Percentiles rank a stretch among this genome's conserved stretches.
Conservation (phyloP, 1,140 invertebrate species). For the Polyergus mexicanus region DNA sequence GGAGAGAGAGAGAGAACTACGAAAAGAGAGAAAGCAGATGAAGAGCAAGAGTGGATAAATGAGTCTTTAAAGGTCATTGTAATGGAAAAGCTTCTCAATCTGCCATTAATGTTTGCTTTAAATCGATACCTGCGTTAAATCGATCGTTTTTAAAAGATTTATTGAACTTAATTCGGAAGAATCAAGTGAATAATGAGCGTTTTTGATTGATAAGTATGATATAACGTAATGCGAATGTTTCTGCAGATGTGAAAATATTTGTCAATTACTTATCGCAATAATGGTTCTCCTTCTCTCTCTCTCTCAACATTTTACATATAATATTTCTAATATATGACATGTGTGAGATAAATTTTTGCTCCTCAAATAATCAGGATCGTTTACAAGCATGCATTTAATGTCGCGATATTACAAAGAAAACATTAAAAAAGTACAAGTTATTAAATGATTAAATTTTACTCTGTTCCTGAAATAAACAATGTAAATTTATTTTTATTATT, state of each 20-base stretch:
- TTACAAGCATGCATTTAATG: background rate
- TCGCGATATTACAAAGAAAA: background rate
- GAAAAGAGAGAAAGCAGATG: too few species aligned
- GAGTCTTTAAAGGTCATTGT: conserved; percentile 64
- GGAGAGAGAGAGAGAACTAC: background rate
- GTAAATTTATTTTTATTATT: background rate
- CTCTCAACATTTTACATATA: background rate
- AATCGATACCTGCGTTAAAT: conserved; percentile 54
- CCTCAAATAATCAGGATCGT: background rate
- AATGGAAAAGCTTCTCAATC: conserved; percentile 69
- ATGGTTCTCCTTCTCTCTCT: too few species aligned
- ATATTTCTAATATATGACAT: background rate
- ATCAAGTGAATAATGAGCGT: background rate
- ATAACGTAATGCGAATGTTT: background rate
- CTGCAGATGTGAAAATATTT: background rate
- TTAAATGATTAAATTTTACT: background rate
- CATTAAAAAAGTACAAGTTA: background rate
- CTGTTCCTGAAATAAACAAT: background rate
- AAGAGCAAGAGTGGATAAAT: conserved; percentile 38
- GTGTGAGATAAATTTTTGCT: background rate
- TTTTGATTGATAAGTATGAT: background rate
- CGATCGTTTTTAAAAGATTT: conserved; percentile 63
- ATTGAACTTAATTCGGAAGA: conserved; percentile 16
- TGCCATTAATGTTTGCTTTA: conserved; percentile 61
- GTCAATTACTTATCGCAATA: background rate